phyloP scores from a whole-genome alignment of 1,140 invertebrate genomes.

The Drosophila trapezifrons region DNA sequence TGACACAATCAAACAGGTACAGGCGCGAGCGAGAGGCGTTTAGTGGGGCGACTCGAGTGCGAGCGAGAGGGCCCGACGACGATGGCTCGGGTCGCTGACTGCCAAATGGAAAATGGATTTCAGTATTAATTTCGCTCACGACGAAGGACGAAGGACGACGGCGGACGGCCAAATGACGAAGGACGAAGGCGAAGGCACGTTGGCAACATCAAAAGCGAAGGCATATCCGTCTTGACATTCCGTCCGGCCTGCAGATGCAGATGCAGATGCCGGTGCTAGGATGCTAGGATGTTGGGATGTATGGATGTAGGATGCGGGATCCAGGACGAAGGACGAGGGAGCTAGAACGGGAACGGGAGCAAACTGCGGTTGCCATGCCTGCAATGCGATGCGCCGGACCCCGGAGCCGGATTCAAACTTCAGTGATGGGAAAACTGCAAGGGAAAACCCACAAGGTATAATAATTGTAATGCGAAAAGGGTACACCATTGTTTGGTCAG shows the following conservation, averaged over 20 bases:
- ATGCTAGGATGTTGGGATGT: slow-evolving; percentile 8
- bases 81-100: slow-evolving; percentile 18
- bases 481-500: slow-evolving; percentile 19
- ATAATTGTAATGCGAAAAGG: slow-evolving; percentile 19
- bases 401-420: slow-evolving; percentile 28
- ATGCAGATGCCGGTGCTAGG: slow-evolving; percentile 28
- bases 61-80: slow-evolving; percentile 15
- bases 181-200: slow-evolving; percentile 43
- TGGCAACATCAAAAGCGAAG: slow-evolving; percentile 76
- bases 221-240: slow-evolving; percentile 62
- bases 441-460: slow-evolving; percentile 22
- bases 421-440: slow-evolving; percentile 35
- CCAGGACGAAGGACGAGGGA: slow-evolving; percentile 2
- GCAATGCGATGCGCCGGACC: slow-evolving; percentile 67
- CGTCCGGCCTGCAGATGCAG: slow-evolving; percentile 50
- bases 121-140: slow-evolving; percentile 79
- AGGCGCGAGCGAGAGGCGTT: slow-evolving; percentile 34
- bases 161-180: slow-evolving; percentile 12
- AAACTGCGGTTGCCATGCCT: slow-evolving; percentile 48
- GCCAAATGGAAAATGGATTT: slow-evolving; percentile 76
- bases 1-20: slow-evolving; percentile 74
- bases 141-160: slow-evolving; percentile 27
- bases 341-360: slow-evolving; percentile 19
- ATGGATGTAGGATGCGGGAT: background rate
- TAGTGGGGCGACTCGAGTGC: slow-evolving; percentile 2